phyloP scores from a whole-genome alignment of 2,888 invertebrate genomes.

The Galerucella pusilla region DNA sequence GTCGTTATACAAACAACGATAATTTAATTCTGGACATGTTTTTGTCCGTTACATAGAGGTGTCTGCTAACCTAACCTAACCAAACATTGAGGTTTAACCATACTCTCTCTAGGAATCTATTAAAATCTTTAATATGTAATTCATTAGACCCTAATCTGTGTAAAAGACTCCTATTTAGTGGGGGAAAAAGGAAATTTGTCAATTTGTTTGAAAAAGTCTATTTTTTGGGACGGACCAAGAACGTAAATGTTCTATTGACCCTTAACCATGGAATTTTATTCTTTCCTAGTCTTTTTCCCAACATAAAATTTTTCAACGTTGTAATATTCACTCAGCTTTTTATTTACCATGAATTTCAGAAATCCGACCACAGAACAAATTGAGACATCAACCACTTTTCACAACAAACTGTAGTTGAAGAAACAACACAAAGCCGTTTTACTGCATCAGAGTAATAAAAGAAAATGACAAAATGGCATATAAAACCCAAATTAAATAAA shows the following conservation, averaged over 20 bases:
- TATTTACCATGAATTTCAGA: neutral
- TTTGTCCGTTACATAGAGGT: too few species aligned
- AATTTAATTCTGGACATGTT: neutral
- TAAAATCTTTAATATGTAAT: too few species aligned
- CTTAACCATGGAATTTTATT: neutral
- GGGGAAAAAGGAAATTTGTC: too few species aligned
- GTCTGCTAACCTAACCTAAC: too few species aligned
- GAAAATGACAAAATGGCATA: conserved; percentile 3
- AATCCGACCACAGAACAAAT: neutral
- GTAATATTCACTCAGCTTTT: neutral
- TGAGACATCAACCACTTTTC: conserved; percentile 1
- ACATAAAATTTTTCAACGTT: neutral
- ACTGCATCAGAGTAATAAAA: conserved; percentile 4
- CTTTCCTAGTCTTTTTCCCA: neutral
- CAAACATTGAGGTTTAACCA: too few species aligned
- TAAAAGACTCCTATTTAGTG: too few species aligned
- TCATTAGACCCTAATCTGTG: too few species aligned
- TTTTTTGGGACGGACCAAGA: too few species aligned
- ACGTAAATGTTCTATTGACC: too few species aligned
- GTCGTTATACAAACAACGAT: neutral
- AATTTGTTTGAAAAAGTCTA: too few species aligned
- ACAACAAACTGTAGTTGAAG: neutral
- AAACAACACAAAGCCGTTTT: neutral
- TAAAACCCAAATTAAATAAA: conserved; percentile 2
- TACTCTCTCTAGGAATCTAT: too few species aligned